Evolutionary conservation across 2,888 invertebrate genomes (phyloP), one percentile per base, ranked within the genome.

Genomic region (Eupeodes luniger): DNA sequence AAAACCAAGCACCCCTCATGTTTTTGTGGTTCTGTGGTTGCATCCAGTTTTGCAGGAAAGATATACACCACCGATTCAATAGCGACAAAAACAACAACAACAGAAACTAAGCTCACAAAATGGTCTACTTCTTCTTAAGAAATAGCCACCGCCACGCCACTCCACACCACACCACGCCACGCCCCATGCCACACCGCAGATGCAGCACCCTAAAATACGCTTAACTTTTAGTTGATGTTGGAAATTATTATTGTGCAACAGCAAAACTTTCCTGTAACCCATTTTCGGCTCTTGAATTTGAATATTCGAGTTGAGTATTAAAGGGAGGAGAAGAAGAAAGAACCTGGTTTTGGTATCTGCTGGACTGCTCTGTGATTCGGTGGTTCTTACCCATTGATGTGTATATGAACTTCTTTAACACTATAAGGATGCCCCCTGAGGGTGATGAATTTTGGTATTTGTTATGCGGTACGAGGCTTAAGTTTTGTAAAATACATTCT

Each of bases 381-480:
- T 74, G 66, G 61, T 79, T 74, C 27, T 64, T 40, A 9, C 19
- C 55, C 40, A 70, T 53, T 36, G 70, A 78, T 44, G 70, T 70
- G 40, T 9, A 40, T 40, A 40, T 9, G 9, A 40, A 9, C 40
- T 7, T 27, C 27, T 3, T 27, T 27, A 9, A 40, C 40, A 40
- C 40, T 40, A 59, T 81, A 44, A 2, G 75, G 64, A 16, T 62
- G 55, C 49, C 14, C 16, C 55, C 19, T 53, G 76, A 72, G 85
- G 75, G 76, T 81, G 76, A 86, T 86, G 86, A 79, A 82, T 86
- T 82, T 75, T 79, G 86, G 82, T 70, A 57, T 82, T 82, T 70
- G 57, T 14, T 40, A 40, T 7, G 40, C 53, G 85, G 78, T 69
- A n/a, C 27, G 49, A 64, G 59, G 69, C 61, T 79, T 75, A 70